Conservation (phyloP, 2,888 invertebrate genomes). For the Caenorhabditis becei region DNA sequence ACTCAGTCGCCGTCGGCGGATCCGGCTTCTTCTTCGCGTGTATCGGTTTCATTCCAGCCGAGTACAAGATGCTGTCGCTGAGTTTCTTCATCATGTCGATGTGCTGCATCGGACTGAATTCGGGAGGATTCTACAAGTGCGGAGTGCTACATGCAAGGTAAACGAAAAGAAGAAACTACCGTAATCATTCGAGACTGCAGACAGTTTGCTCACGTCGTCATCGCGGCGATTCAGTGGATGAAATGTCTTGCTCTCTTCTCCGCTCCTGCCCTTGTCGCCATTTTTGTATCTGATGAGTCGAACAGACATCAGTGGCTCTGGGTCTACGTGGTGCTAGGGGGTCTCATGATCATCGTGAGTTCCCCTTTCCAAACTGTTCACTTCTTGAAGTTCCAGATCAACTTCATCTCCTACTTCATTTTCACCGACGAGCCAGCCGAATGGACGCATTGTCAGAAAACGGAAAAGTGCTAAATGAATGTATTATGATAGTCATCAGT, state of each 20-base stretch:
- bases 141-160: constrained; percentile 49
- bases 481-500: constrained; percentile 4
- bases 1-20: constrained; percentile 53
- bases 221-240: constrained; percentile 72
- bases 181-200: no score
- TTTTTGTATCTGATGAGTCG: constrained; percentile 68
- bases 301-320: constrained; percentile 52
- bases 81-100: constrained; percentile 42
- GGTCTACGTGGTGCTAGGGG: constrained; percentile 47
- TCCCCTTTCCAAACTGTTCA: background rate
- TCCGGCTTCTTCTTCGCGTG: constrained; percentile 52
- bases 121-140: constrained; percentile 53
- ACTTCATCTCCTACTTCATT: constrained; percentile 63
- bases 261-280: constrained; percentile 70
- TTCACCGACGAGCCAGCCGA: constrained; percentile 64
- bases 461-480: constrained; percentile 10
- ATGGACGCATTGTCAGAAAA: constrained; percentile 49
- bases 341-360: constrained; percentile 50
- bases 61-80: constrained; percentile 39
- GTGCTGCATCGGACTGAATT: constrained; percentile 45
- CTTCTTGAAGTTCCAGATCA: constrained; percentile 56
- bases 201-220: constrained; percentile 68
- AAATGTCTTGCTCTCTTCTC: constrained; percentile 74
- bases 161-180: no score
- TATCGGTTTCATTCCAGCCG: constrained; percentile 58